Percentiles rank a stretch among this genome's conserved stretches.
Evolutionary conservation across 2,113 vertebrate genomes (phyloP).

Genomic region (Phainopepla nitens): DNA sequence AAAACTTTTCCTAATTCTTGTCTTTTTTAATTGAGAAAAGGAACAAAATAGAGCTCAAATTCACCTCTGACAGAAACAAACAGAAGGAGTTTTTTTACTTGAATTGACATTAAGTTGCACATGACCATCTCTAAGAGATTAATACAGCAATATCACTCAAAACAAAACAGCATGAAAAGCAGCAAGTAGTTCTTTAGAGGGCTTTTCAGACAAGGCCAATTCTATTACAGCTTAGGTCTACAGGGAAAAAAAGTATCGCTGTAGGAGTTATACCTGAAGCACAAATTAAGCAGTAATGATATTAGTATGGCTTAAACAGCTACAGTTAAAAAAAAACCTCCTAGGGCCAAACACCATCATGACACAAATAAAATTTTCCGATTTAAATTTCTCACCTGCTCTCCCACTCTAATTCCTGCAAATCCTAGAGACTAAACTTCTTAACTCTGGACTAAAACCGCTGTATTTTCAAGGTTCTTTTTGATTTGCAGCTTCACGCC

Average conservation of each 20-base stretch:
- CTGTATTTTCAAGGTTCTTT: neutral
- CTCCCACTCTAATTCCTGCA: neutral
- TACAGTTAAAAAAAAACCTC: neutral
- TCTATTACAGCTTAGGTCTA: neutral
- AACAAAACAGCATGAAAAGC: neutral
- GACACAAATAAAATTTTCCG: neutral
- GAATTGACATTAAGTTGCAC: neutral
- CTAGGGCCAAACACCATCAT: neutral
- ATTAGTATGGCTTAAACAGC: neutral
- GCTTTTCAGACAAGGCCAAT: neutral
- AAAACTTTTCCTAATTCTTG: neutral
- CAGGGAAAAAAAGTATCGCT: neutral
- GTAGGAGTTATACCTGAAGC: neutral
- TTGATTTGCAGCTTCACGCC: neutral
- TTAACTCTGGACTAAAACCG: neutral
- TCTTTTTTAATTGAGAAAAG: neutral
- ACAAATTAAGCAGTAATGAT: constrained; percentile 18
- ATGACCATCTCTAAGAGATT: neutral
- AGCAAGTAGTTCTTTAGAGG: neutral
- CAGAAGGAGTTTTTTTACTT: neutral
- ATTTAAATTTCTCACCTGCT: neutral
- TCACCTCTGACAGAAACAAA: neutral
- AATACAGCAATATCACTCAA: neutral
- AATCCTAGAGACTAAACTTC: neutral
- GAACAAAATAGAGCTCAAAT: neutral